Base-by-base conservation (phyloP, 2,888 invertebrate species). In the Melikaiella ostensackeni region DNA sequence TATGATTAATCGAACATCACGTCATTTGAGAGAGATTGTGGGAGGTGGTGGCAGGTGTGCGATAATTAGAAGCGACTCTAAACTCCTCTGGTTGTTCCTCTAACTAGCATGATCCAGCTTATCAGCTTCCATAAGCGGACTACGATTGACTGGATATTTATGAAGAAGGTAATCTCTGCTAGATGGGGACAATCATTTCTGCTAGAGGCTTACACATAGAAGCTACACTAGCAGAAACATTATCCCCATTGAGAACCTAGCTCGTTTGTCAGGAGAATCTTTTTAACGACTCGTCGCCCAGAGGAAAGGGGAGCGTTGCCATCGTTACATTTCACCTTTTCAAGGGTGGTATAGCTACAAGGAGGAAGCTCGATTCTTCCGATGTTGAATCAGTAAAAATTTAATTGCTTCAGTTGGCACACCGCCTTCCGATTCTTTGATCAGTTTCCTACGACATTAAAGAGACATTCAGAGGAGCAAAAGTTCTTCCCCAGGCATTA, bases 91-190 rank as follows among this genome's bases (percentile, higher is more conserved):
- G 13, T 21, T 66, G 66, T 11, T 66, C 27, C 24, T 42, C 24
- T 66, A 42, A 66, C 42, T 66, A 66, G 24, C 24, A 66, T 66
- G 66, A 66, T 42, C 24, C 35, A 66, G 66, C 66, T 66, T 66
- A 66, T 66, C 46, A 42, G 66, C 11, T 63, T 63, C 62, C 42
- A 46, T 66, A 66, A 66, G 66, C 66, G 24, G 66, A 66, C 66
- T 66, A 46, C 42, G 46, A 66, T 66, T 46, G 42, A 66, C 46
- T 66, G 24, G 42, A 42, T 66, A 46, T 27, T 66, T 66, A 46
- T 59, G 66, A 66, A 66, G 42, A 64, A 38, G 21, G 42, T 42
- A 64, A 46, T 66, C 46, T 46, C 46, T 30, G 24, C 42, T 21
- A 46, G 24, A 30, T 30, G 24, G 42, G 30, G 24, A 66, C 21